Base-by-base conservation (phyloP, 2,888 invertebrate species). In the Troides helena region DNA sequence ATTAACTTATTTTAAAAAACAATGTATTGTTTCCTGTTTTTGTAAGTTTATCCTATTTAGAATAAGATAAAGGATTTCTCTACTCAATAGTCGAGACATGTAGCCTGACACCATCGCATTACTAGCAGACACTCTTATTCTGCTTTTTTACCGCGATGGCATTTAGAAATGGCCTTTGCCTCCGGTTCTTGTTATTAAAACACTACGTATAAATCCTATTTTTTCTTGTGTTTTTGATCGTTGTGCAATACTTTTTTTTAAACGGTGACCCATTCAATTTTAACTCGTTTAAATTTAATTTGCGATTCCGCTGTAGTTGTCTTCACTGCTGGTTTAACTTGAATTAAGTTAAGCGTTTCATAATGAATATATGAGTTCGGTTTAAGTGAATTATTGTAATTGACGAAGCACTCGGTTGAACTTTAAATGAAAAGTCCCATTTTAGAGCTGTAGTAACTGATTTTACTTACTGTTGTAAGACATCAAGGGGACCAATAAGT, bases 61-160 rank as follows among this genome's bases (percentile, higher is more conserved):
- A 64, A 57, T 75, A 75, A 78, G 78, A 78, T 77, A 78, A 78
- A 78, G 75, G 70, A 70, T 57, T 62, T 4, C 21, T 69, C 64
- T 73, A 70, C 66, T 73, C 67, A 70, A 59, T 67, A 66, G 70
- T 60, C 58, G 68, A 70, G 69, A 67, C 60, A 62, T 57, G 21
- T 65, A 62, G 57, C 4, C 62, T 63, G 70, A 57, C 70, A 67
- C 56, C 67, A 36, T 56, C 68, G 65, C 67, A 65, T 67, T 68
- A 62, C 61, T 30, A 53, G 63, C 65, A 17, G 58, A 64, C 62
- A 17, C 50, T 65, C 65, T 39, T 43, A 65, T 65, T 65, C 61
- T 65, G 36, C 23, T 36, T 18, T 62, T 63, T 43, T 23, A 66
- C 43, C 46, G 46, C 62, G 46, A 65, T 50, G n/a, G 46, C 36